Evolutionary conservation across 1,140 invertebrate species (phyloP), one percentile per base, ranked within the genome.

Genomic region (Dufourea novaeangliae): DNA sequence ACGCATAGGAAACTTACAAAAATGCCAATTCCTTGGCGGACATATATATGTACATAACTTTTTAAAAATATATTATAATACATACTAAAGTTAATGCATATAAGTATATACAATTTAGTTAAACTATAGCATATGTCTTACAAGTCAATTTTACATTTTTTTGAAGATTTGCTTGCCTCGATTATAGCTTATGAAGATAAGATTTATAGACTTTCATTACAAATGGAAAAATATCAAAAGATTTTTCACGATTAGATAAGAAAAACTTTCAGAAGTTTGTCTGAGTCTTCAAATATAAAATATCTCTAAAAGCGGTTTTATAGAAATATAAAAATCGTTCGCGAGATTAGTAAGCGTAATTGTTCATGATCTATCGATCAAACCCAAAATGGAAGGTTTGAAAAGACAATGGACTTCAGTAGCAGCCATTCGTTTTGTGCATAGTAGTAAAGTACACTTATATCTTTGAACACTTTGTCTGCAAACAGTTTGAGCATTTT

Each of bases 31-130:
- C 25, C 22, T 63, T 73, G 77, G 80, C 77, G 54, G 37, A 71
- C 70, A 54, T 82, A 81, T 83, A 72, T 89, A 86, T 90, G 82
- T 89, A 86, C 85, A 90, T 72, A 83, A 82, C 64, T 78, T 83
- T 80, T 89, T 84, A 88, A 85, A 87, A 88, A 87, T 86, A 88
- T 88, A 88, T 85, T 86, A 87, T 87, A 82, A 78, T 87, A 90
- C 86, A 90, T 83, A 80, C 63, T 86, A 86, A 83, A 88, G 85
- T 74, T 86, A 89, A 87, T 68, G 78, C 79, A 50, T 78, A 61
- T 78, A 76, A 74, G 80, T 90, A 90, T 89, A 83, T 89, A 89
- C 88, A 89, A 59, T 85, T 50, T 50, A 54, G 17, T 85, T 72
- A 82, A 82, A 41, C 52, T 84, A 22, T 78, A 81, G 7, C 52